Evolutionary conservation across 2,797 vertebrate genomes (phyloP), one percentile per base, ranked within the genome.

Genomic region (Bovichtus variegatus): DNA sequence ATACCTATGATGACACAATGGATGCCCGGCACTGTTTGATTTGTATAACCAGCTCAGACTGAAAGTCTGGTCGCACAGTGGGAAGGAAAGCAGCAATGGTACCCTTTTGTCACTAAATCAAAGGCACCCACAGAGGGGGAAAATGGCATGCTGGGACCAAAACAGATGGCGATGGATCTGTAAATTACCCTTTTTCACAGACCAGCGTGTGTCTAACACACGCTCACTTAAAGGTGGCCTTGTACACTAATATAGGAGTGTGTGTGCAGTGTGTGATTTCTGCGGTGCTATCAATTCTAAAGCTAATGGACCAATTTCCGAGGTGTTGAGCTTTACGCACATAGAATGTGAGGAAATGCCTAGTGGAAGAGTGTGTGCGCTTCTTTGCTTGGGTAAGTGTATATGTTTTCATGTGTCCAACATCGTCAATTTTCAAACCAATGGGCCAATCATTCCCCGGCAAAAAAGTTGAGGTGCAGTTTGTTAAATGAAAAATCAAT

Each of bases 131-230:
- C 82, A n/a, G 84, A 81, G 90, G 76, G 47, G 79, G 85, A 91
- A 19, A 89, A 87, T 85, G 79, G 79, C 86, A 75, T 64, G 83
- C 79, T 86, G 87, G 65, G 84, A 79, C 75, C 74, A 72, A 78
- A 92, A 86, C 89, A 91, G 90, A 91, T 91, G 90, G 85, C 41
- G 59, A 82, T 87, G 76, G 79, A 87, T 88, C 83, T 89, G 88
- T 88, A 90, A 92, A 88, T 91, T 76, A 89, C 88, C 84, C 82
- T 71, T 75, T 90, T 85, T 83, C 76, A 87, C 79, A 79, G 78
- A 71, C 65, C 84, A 84, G 86, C 71, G 16, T 89, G 87, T 61
- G 78, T 80, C 66, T 15, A 67, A 83, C 80, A 84, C 85, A 71
- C 71, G 13, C 73, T 85, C 74, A 62, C 74, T 80, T 78, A 77